These are phyloP conservation scores for Chiroxiphia lanceolata DNA, from an alignment of 2,797 vertebrate genomes.

Conservation along the genomic window DNA sequence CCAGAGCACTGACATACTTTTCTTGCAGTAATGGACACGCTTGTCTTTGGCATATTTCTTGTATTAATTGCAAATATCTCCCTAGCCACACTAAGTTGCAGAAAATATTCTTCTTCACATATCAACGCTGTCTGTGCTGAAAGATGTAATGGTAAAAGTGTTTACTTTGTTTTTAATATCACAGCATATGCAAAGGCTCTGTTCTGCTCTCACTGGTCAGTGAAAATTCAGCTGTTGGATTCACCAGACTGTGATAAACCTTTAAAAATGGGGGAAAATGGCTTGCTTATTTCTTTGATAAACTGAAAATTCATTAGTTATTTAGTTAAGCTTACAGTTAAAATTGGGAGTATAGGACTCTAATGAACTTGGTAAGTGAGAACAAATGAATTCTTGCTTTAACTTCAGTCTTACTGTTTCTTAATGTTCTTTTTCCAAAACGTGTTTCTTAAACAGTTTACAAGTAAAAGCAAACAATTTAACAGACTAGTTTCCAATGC, in stretches of 20 bases:
- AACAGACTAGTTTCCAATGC: not conserved
- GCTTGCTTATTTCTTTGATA: not conserved
- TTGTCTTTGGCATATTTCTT: not conserved
- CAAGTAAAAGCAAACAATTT: constrained; percentile 5
- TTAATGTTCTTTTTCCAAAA: not conserved
- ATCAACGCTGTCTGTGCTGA: not conserved
- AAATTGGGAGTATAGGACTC: not conserved
- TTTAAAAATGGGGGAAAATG: not conserved
- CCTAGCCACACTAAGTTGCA: constrained; percentile 21
- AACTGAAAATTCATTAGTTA: not conserved
- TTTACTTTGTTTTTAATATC: not conserved
- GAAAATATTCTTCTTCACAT: not conserved
- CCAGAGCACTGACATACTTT: constrained; percentile 37
- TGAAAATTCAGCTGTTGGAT: not conserved
- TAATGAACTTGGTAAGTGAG: not conserved
- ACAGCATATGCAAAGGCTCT: not conserved
- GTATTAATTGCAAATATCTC: constrained; percentile 34
- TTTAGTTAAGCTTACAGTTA: not conserved
- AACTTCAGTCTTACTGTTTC: not conserved
- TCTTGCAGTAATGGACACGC: not conserved
- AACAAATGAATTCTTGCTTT: not conserved
- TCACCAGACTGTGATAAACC: not conserved
- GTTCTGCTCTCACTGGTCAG: not conserved
- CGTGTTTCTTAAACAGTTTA: not conserved
- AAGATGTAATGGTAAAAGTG: not conserved